Base-by-base conservation (phyloP, 2,113 vertebrate genomes). In the Gavia stellata region DNA sequence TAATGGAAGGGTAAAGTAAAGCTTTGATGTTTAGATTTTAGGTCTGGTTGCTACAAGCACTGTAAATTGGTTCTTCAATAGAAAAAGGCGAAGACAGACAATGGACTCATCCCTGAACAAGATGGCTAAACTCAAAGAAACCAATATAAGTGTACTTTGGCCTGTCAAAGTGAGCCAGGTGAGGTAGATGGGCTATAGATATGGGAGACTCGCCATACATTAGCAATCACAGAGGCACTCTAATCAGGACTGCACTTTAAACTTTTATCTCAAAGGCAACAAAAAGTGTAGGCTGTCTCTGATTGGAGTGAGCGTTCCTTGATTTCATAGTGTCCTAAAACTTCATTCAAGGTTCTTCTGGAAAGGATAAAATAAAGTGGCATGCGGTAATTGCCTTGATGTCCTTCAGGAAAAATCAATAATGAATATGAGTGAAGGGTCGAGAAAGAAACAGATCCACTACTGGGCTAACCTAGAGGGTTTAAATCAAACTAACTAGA, bases 391-490 rank as follows among this genome's bases (percentile, higher is more conserved):
- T 96, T 96, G 88, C 92, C 91, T 95, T 92, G 96, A 91, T 18
- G 9, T 93, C 86, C 92, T 97, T 97, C 93, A 94, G 87, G 82
- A 94, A 96, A 98, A 98, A 97, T 97, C 97, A 96, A 97, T 97
- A 96, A 94, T 88, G 92, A 96, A 86, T 93, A 96, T 94, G 96
- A 98, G 94, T 85, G 77, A 96, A 94, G 86, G 83, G 94, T 95
- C 91, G 95, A 88, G 82, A 75, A 82, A 88, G 91, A 90, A 97
- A 91, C 36, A 94, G 63, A 96, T 83, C 73, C 75, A 92, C 63
- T 91, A 23, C 50, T 38, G 63, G 74, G 62, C 52, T 91, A 86
- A 95, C 52, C 93, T 63, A 73, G 74, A 94, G 86, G 94, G 84
- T 78, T 73, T 86, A 97, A 95, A 97, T 96, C 90, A 94, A 96